Conservation (phyloP, 2,888 invertebrate species). For the Yponomeuta evonymella region DNA sequence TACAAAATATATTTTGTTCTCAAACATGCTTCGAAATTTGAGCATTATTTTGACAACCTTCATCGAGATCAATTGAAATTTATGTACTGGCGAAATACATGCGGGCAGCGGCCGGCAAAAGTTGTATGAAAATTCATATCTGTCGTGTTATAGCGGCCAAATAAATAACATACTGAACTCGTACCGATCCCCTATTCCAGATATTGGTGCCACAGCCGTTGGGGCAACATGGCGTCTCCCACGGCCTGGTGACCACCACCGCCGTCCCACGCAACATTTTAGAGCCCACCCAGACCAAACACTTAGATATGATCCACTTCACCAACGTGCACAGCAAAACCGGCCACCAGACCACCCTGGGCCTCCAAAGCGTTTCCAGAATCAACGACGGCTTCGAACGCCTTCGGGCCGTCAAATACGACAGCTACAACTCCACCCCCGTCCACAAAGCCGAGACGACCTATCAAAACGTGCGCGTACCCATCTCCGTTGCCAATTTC, state of each 20-base stretch:
- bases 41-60: too few species aligned
- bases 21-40: too few species aligned
- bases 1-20: too few species aligned
- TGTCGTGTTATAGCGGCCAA: too few species aligned
- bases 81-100: too few species aligned
- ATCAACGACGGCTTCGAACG: constrained; percentile 52
- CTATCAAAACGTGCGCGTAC: constrained; percentile 53
- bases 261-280: constrained; percentile 46
- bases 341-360: constrained; percentile 37
- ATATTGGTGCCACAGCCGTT: constrained; percentile 32
- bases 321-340: constrained; percentile 43
- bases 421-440: constrained; percentile 46
- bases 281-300: constrained; percentile 51
- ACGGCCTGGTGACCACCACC: constrained; percentile 36
- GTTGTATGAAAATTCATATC: too few species aligned
- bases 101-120: too few species aligned
- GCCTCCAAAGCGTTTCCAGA: constrained; percentile 47
- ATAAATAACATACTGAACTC: too few species aligned
- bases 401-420: constrained; percentile 45
- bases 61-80: too few species aligned
- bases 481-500: constrained; percentile 44
- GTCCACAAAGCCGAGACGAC: constrained; percentile 46
- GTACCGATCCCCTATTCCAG: background rate
- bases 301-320: constrained; percentile 60
- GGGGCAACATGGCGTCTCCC: constrained; percentile 33